Base-by-base conservation (phyloP, 2,888 invertebrate genomes). In the Tinea trinotella region DNA sequence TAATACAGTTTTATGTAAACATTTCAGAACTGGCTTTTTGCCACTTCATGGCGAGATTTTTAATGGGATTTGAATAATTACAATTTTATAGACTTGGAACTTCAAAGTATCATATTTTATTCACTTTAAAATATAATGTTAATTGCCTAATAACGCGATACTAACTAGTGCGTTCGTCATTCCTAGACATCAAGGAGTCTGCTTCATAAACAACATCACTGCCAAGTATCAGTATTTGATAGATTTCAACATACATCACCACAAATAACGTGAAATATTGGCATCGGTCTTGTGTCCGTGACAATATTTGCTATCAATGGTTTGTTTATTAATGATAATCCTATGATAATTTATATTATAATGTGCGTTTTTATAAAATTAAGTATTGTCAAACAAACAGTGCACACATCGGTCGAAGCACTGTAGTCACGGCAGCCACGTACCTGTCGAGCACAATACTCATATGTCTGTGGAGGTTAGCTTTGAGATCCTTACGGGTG, bases 381-480 rank as follows among this genome's bases (percentile, higher is more conserved):
- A 10, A n/a, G n/a, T 30, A 7, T 7, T 30, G 3, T 30, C 30
- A 30, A n/a, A n/a, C n/a, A n/a, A 30, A 2, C 9, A 30, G 30
- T 30, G 30, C n/a, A n/a, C n/a, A n/a, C n/a, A n/a, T 40, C 2
- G 15, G 40, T 2, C 13, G 12, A 15, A n/a, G 40, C 40, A n/a
- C 30, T 30, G 40, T 40, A 40, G 6, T 15, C n/a, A 40, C 40
- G 40, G 2, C 46, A 19, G 46, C 17, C 9, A 46, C 46, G 71
- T 56, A 85, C 85, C 85, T 85, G 84, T 85, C 85, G 60, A 86
- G 70, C 59, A 87, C 87, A 60, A 84, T 86, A 71, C 78, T 84
- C 85, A 87, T 87, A 65, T 88, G 86, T 61, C 78, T 77, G 64
- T 87, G 81, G 35, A 88, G 77, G 64, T 87, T 88, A 55, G 80